Base-by-base conservation (phyloP, 2,888 invertebrate genomes). In the Myopa tessellatipennis region DNA sequence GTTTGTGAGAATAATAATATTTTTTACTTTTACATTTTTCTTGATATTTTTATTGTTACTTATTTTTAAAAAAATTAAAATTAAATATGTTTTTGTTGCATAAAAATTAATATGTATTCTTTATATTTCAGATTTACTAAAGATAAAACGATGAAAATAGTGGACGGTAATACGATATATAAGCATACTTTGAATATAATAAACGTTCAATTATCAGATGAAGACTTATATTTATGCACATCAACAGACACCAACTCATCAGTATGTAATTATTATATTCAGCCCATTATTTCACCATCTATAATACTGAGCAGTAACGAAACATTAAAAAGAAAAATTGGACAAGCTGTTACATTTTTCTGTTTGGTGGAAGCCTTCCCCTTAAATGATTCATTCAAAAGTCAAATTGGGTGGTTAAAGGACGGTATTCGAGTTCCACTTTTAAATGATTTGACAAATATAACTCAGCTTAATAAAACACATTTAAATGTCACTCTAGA, bases 321-420 rank as follows among this genome's bases (percentile, higher is more conserved):
- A 26, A 90, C 90, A 77, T 89, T 91, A 4, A 90, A 90, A 82
- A 89, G 90, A 45, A 91, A 91, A 86, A 90, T 91, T 63, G 90
- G 91, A 78, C 88, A 91, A 80, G 87, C 89, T 45, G 91, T 91
- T 14, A 87, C 90, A 76, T 83, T 93, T 65, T 90, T 88, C 71
- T 93, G 93, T 83, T 84, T 91, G 69, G 88, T 93, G 67, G 88
- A 91, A 85, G 92, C 92, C n/a, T 92, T 91, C 86, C 93, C 93
- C 1, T 87, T 92, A 73, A 86, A 87, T 38, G 89, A 89, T 34
- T 79, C 86, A 52, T 81, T 86, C 74, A 79, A 80, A 38, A 84
- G 84, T 50, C 84, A 85, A 18, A 82, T 88, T 0, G 88, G 87
- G 82, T 93, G 93, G 93, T 86, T 90, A 6, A 93, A 92, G 83